Base-by-base conservation (phyloP, 1,140 invertebrate species). In the Eumaeus atala region DNA sequence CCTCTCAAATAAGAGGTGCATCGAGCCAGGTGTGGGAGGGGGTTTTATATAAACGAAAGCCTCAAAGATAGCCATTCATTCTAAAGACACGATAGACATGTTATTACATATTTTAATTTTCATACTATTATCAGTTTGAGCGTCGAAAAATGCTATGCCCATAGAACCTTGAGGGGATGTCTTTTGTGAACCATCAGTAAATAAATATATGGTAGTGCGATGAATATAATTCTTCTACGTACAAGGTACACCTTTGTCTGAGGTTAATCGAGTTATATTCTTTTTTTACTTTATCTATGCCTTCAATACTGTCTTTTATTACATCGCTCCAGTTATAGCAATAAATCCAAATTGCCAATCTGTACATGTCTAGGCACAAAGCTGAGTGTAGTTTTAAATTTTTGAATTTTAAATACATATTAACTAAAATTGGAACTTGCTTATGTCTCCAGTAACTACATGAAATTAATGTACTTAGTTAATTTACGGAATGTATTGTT, bases 1-100 rank as follows among this genome's bases (percentile, higher is more conserved):
- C 62, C 63, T 66, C 61, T 36, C 17, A 53, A 38, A 14, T 7
- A 52, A 49, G 62, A 66, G 58, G 62, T 59, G 49, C 62, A 66
- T 21, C 56, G 57, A 64, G 64, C 54, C 51, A 72, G 8, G 14
- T 65, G 64, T 51, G 65, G 57, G 8, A 66, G 42, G 0, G 59
- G 52, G 47, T 64, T 72, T 42, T 60, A 44, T 35, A 9, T 61
- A 56, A 7, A 50, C 44, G n/a, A 61, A 50, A n/a, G 54, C 21
- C 38, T 61, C 44, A 17, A 36, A 53, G 28, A 61, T 61, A 42
- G 54, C 59, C 12, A 54, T 9, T 7, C 56, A 14, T 35, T 61
- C 59, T 9, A 48, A 17, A 44, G 52, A 48, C 59, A 57, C 57
- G 12, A 61, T 47, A 1, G 51, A 54, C 14, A 61, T 17, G 16